phyloP scores from a whole-genome alignment of 2,113 vertebrate genomes.

The Psilopogon haemacephalus region DNA sequence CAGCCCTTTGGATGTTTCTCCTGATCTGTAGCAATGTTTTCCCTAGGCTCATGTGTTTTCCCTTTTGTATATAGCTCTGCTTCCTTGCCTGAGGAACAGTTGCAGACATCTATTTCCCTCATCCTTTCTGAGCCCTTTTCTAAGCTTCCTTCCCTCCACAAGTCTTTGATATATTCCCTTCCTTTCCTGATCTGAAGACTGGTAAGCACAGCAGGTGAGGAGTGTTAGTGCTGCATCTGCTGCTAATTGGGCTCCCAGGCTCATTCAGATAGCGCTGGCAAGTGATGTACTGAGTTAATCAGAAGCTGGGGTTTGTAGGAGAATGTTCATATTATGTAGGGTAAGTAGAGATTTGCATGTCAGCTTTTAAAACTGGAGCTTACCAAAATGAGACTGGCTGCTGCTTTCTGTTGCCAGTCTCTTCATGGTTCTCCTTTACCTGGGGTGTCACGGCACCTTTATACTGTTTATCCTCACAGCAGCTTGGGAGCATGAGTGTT shows the following conservation, averaged over 20 bases:
- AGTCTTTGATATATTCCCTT: constrained; percentile 70
- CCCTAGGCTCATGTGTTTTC: constrained; percentile 19
- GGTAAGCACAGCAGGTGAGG: constrained; percentile 68
- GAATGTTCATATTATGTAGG: constrained; percentile 51
- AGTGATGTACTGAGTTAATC: constrained; percentile 63
- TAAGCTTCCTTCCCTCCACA: constrained; percentile 47
- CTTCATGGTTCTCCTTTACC: neutral
- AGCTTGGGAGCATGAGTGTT: accelerated
- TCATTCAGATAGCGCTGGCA: constrained; percentile 42
- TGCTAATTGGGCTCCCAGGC: constrained; percentile 72
- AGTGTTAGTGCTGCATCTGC: constrained; percentile 61
- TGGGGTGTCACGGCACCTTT: neutral
- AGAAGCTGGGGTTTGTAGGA: constrained; percentile 40
- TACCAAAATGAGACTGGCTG: constrained; percentile 6
- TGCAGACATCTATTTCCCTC: constrained; percentile 52
- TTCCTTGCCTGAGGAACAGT: constrained; percentile 60
- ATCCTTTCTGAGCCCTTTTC: constrained; percentile 54
- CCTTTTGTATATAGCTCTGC: constrained; percentile 16
- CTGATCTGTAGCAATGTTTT: constrained; percentile 10
- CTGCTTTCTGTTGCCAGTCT: neutral
- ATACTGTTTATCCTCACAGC: neutral
- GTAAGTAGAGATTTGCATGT: constrained; percentile 63
- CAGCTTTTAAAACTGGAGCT: constrained; percentile 25
- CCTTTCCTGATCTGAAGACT: constrained; percentile 64
- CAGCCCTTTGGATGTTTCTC: constrained; percentile 30